Evolutionary conservation across 2,888 invertebrate genomes (phyloP).

Genomic region (Drosophila nigricruria): DNA sequence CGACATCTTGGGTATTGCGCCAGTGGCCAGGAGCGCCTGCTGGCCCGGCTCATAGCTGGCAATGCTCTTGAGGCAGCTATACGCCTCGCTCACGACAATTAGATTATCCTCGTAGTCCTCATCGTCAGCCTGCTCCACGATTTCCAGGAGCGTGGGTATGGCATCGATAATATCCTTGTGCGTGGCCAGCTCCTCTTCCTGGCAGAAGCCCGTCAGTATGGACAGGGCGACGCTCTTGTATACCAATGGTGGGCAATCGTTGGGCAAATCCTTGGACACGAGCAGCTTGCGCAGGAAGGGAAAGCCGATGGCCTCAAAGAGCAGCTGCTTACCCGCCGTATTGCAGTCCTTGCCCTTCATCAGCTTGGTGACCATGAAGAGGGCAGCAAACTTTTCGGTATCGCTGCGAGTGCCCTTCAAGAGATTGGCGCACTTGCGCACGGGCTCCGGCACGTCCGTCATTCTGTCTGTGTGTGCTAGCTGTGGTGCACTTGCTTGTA

Average conservation of each 20-base stretch:
- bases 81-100: conserved; percentile 94
- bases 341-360: conserved; percentile 94
- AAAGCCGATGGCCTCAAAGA: conserved; percentile 96
- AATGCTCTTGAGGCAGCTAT: conserved; percentile 92
- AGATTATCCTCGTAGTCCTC: conserved; percentile 94
- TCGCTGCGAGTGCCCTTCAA: conserved; percentile 92
- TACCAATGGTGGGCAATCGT: conserved; percentile 94
- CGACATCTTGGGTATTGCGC: conserved; percentile 92
- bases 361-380: conserved; percentile 96
- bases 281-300: conserved; percentile 93
- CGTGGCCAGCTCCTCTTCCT: conserved; percentile 91
- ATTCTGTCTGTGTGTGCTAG: conserved; percentile 58
- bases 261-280: conserved; percentile 91
- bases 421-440: conserved; percentile 93
- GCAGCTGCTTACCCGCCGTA: conserved; percentile 90
- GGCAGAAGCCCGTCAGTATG: conserved; percentile 94
- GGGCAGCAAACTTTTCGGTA: conserved; percentile 95
- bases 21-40: conserved; percentile 91
- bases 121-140: conserved; percentile 93
- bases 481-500: conserved; percentile 30
- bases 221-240: conserved; percentile 96
- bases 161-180: conserved; percentile 94
- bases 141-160: conserved; percentile 93
- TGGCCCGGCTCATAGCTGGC: conserved; percentile 92
- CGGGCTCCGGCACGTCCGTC: conserved; percentile 89